These are phyloP conservation scores for Episyrphus balteatus DNA, from an alignment of 1,140 invertebrate species.

Conservation along the genomic window DNA sequence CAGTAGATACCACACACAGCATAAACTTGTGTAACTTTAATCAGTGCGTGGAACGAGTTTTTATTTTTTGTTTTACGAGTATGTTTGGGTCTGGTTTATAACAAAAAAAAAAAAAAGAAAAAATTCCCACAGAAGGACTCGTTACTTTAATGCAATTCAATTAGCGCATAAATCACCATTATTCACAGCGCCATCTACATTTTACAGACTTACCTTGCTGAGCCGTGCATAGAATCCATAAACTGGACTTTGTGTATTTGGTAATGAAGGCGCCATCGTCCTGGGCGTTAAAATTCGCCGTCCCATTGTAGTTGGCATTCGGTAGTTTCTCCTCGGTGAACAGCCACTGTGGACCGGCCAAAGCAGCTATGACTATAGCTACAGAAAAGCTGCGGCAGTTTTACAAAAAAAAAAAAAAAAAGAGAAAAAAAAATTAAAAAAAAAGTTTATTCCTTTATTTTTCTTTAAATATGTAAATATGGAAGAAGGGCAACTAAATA, in stretches of 20 bases:
- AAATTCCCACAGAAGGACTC: too few species aligned
- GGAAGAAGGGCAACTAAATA: conserved; percentile 8
- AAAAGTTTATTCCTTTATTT: not conserved
- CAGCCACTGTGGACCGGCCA: conserved; percentile 35
- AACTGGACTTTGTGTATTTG: conserved; percentile 33
- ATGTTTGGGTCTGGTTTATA: too few species aligned
- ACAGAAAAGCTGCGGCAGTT: conserved; percentile 26
- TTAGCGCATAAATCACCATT: too few species aligned
- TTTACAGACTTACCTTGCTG: conserved; percentile 21
- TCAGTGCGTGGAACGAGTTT: too few species aligned
- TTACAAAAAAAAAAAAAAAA: not conserved
- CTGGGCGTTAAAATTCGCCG: conserved; percentile 28
- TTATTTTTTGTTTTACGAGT: too few species aligned
- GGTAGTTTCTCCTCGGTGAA: conserved; percentile 34
- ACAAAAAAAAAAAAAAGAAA: too few species aligned
- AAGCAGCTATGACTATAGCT: conserved; percentile 31
- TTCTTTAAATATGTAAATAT: conserved; percentile 10
- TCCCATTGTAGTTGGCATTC: conserved; percentile 32
- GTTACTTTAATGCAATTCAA: too few species aligned
- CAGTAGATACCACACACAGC: too few species aligned
- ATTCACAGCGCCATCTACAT: too few species aligned
- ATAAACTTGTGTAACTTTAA: too few species aligned
- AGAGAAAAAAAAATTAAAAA: not conserved
- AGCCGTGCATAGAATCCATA: conserved; percentile 34
- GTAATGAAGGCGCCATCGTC: conserved; percentile 33